Evolutionary conservation across 2,113 vertebrate genomes (phyloP).

Genomic region (Embiotoca jacksoni): DNA sequence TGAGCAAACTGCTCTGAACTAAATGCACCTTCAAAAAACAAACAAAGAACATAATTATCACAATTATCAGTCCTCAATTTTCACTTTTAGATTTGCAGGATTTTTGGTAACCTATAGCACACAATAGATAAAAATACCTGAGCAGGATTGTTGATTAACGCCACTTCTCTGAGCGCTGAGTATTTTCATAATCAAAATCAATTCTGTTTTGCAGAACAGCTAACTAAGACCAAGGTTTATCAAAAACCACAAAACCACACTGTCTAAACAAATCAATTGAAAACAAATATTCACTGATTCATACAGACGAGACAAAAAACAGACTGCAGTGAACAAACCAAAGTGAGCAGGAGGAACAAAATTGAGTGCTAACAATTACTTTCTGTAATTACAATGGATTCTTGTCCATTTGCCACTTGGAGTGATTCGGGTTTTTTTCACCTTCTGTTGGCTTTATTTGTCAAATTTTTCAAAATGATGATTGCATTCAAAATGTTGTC

Average conservation of each 20-base stretch:
- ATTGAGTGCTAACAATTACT: constrained; percentile 7
- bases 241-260: not conserved
- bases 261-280: not conserved
- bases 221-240: too few species aligned
- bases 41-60: not conserved
- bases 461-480: too few species aligned
- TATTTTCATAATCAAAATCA: not conserved
- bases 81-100: not conserved
- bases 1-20: constrained; percentile 5
- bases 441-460: too few species aligned
- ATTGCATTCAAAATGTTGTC: too few species aligned
- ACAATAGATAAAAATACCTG: not conserved
- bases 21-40: not conserved
- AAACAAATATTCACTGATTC: not conserved
- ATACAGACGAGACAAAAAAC: not conserved
- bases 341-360: constrained; percentile 9
- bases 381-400: not conserved
- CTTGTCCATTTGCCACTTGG: not conserved
- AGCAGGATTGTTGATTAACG: not conserved
- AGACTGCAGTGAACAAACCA: not conserved
- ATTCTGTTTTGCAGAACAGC: not conserved
- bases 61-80: not conserved
- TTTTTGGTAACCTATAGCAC: constrained; percentile 1
- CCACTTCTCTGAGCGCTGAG: not conserved
- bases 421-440: too few species aligned